A percentile compares a stretch with the other conserved stretches of the same genome.
Conservation (phyloP, 2,888 invertebrate species). For the Eilema griseolum region DNA sequence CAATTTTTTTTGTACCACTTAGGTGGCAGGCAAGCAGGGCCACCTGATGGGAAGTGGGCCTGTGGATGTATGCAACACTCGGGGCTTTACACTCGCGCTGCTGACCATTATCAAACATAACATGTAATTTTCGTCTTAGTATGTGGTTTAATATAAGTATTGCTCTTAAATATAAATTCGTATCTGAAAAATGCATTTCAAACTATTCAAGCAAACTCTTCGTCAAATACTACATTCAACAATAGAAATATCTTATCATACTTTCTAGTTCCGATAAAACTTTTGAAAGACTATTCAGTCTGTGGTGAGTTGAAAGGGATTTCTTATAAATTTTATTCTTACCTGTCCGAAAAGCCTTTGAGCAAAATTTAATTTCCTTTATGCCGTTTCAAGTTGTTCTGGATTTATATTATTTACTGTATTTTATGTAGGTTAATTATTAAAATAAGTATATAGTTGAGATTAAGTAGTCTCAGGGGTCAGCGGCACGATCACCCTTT, state of each 20-base stretch:
- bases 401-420: neutral
- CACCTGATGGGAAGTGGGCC: too few species aligned
- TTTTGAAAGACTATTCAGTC: slow-evolving; percentile 37
- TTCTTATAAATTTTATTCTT: slow-evolving; percentile 28
- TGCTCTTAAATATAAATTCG: too few species aligned
- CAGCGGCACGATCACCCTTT: too few species aligned
- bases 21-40: too few species aligned
- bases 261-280: slow-evolving; percentile 38
- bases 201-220: slow-evolving; percentile 27
- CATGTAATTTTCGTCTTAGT: too few species aligned
- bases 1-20: too few species aligned
- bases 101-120: too few species aligned
- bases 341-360: slow-evolving; percentile 4
- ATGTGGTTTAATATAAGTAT: too few species aligned
- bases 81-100: too few species aligned
- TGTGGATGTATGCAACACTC: too few species aligned
- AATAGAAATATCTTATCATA: slow-evolving; percentile 33
- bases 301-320: slow-evolving; percentile 34
- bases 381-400: neutral
- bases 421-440: neutral
- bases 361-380: neutral
- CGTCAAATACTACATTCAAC: slow-evolving; percentile 35
- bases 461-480: too few species aligned
- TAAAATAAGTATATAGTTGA: too few species aligned
- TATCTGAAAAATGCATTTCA: neutral